Conservation (phyloP, 2,113 vertebrate species). For the Delphinus delphis region DNA sequence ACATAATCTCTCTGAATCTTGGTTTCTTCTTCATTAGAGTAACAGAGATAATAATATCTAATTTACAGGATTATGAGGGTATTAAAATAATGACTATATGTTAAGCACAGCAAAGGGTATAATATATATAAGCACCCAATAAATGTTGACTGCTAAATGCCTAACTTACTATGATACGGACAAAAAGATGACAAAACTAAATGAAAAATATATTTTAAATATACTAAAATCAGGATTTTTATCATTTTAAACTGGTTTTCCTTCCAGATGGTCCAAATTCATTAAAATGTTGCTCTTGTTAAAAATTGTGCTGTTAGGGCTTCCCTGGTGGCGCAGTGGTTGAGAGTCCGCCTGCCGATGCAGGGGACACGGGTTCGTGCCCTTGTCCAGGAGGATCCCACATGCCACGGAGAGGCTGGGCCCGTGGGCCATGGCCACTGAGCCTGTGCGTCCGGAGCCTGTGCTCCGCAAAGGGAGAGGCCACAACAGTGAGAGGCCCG, state of each 20-base stretch:
- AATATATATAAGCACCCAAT: background rate
- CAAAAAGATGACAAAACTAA: background rate
- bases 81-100: background rate
- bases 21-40: background rate
- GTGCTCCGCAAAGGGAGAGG: too few species aligned
- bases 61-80: background rate
- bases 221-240: background rate
- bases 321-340: too few species aligned
- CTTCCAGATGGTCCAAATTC: background rate
- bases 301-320: background rate
- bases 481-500: too few species aligned
- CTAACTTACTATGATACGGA: background rate
- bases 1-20: background rate
- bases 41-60: background rate
- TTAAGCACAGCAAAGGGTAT: background rate
- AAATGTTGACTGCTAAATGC: background rate
- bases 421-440: too few species aligned
- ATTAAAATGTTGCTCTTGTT: background rate
- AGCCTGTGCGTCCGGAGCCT: too few species aligned
- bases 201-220: constrained; percentile 8
- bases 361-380: too few species aligned
- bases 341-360: too few species aligned
- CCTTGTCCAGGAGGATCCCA: too few species aligned
- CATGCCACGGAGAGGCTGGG: too few species aligned
- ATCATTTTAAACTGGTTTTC: background rate